phyloP scores from a whole-genome alignment of 2,113 vertebrate genomes.

The Chionomys nivalis region DNA sequence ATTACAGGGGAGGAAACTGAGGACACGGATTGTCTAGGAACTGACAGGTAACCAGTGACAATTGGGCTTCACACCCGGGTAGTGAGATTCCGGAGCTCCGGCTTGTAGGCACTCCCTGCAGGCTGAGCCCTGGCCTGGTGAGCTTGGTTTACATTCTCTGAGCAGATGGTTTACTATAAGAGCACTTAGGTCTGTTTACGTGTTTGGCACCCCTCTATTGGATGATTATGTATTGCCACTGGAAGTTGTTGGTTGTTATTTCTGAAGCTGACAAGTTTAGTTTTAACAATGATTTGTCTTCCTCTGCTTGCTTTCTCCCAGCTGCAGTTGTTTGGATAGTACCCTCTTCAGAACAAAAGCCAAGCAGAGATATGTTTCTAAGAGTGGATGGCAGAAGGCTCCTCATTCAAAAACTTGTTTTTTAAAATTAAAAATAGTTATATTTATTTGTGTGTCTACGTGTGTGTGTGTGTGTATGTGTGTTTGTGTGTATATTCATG shows the following conservation, averaged over 20 bases:
- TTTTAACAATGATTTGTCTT: slow-evolving; percentile 18
- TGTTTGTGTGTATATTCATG: neutral
- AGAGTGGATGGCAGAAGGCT: neutral
- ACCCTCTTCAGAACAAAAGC: neutral
- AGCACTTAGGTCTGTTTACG: neutral
- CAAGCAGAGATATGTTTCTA: neutral
- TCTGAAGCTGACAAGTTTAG: slow-evolving; percentile 43
- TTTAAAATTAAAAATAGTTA: neutral
- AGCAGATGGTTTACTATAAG: neutral
- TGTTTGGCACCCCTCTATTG: neutral
- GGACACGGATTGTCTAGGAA: neutral
- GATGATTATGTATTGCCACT: neutral
- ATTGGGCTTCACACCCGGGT: neutral
- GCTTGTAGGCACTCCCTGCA: neutral
- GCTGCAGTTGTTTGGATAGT: slow-evolving; percentile 27
- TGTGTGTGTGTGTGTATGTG: neutral
- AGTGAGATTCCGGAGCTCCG: neutral
- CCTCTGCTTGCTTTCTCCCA: slow-evolving; percentile 10
- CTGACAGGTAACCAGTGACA: neutral
- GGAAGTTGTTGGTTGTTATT: slow-evolving; percentile 45
- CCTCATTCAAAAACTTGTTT: neutral
- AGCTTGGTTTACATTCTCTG: neutral
- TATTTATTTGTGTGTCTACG: neutral
- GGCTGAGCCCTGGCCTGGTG: neutral
- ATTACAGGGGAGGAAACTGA: slow-evolving; percentile 4